Evolutionary conservation across 2,113 vertebrate species (phyloP).

Genomic region (Octodon degus): DNA sequence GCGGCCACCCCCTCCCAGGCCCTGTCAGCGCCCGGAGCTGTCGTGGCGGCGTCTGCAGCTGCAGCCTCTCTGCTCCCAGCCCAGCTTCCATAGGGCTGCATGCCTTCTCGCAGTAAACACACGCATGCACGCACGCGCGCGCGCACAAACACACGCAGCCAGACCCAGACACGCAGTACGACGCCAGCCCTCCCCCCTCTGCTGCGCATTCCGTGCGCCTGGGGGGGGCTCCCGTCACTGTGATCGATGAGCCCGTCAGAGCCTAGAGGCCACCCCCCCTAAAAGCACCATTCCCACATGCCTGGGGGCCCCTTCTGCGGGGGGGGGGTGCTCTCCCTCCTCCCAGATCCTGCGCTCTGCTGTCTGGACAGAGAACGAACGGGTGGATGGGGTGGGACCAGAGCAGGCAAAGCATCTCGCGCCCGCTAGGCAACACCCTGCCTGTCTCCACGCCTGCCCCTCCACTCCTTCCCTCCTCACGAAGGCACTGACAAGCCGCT

Average conservation of each 20-base stretch:
- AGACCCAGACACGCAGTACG: conserved; percentile 69
- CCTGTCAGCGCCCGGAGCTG: conserved; percentile 68
- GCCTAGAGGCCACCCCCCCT: conserved; percentile 89
- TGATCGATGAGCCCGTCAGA: conserved; percentile 99
- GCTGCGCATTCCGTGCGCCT: conserved; percentile 67
- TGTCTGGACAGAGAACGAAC: conserved; percentile 35
- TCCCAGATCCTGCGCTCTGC: neutral
- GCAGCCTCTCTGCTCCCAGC: conserved; percentile 78
- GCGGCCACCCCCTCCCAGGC: conserved; percentile 72
- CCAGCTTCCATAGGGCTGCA: conserved; percentile 83
- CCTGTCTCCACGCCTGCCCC: accelerated
- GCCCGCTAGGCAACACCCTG: neutral
- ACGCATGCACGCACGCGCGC: conserved; percentile 64
- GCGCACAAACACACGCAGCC: conserved; percentile 66
- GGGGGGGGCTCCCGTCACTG: conserved; percentile 88
- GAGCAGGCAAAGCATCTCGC: neutral
- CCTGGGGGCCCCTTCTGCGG: neutral
- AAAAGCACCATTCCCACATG: conserved; percentile 91
- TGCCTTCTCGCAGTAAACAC: conserved; percentile 76
- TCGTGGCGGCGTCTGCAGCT: conserved; percentile 66
- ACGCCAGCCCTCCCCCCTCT: conserved; percentile 65
- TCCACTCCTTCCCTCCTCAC: neutral
- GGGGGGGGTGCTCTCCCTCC: neutral
- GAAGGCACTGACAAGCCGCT: conserved; percentile 62
- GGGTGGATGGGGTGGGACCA: neutral